Base-by-base conservation (phyloP, 2,797 vertebrate genomes). In the Crocidura indochinensis region DNA sequence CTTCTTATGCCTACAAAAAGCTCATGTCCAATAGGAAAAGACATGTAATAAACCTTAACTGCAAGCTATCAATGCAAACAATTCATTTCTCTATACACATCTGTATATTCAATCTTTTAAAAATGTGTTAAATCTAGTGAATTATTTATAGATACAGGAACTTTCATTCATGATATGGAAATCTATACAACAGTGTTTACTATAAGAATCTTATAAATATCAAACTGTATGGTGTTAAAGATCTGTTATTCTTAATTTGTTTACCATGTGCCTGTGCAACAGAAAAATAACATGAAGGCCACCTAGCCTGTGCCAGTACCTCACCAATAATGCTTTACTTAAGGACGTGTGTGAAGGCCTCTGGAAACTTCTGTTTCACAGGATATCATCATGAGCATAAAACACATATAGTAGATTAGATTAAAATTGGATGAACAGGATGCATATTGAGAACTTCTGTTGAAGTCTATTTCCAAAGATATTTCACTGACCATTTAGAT, bases 391-490 rank as follows among this genome's bases (percentile, higher is more conserved):
- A 68, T 93, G 83, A 17, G 69, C 83, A 7, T 95, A 44, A 92
- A 60, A 95, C 82, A 84, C 77, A 46, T 94, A 65, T 89, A 78
- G 38, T 89, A 78, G 38, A 24, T 69, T 95, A 79, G 60, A 67
- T 80, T 95, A 90, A 93, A 95, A 95, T 12, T 24, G 95, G 88
- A 89, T 53, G 68, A 0, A 0, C 64, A 77, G 27, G 38, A 74
- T 94, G 77, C 87, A 49, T 67, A 73, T 49, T 94, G 85, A 49
- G 78, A 78, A 74, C 27, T 91, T 95, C 87, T 44, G 4, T 68
- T n/a, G 44, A 96, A 94, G 24, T 95, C 1, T 60, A 87, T 96
- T 97, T 97, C 97, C 97, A 97, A 98, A 98, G 96, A 97, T 29
- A 95, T 92, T 56, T 95, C 67, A 90, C 85, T 96, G 92, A 88